Evolutionary conservation across 2,888 invertebrate species (phyloP), one percentile per base, ranked within the genome.

Genomic region (Eupithecia tripunctaria): DNA sequence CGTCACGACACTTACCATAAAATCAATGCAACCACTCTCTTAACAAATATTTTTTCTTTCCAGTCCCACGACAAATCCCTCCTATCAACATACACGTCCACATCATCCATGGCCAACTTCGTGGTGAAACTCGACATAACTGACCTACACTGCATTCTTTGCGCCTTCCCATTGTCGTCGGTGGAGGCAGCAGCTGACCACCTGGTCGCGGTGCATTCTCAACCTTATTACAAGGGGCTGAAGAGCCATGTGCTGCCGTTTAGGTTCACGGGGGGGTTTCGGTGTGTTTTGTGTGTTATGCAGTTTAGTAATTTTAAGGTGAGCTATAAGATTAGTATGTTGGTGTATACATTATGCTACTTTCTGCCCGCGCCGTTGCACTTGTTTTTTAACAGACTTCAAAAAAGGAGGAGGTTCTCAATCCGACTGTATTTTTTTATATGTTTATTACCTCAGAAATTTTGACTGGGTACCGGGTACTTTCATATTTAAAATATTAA

Each of bases 71-170:
- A 80, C 8, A 80, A 80, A 15, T 67, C 76, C 43, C 75, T 66
- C 2, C 76, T 79, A 41, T 68, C 77, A 0, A 68, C 47, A 0
- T 84, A 73, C 66, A 80, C 79, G 75, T 74, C 76, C 8, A 69
- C 79, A 5, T 76, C 82, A 38, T 78, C 78, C 2, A 73, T 85
- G 75, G 68, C 77, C 0, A 77, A 76, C 7, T 88, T 81, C 71
- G 79, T 84, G 0, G 88, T 88, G 3, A 90, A 90, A 79, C 68
- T 90, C 2, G 90, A 90, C 75, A 86, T 89, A 5, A 89, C 90
- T 0, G 72, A 81, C 43, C 74, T 91, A 0, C 66, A 66, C 51
- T 90, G 90, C 79, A 81, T 75, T 0, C 72, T 89, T 21, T 90
- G 90, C 76, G 75, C 81, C 18, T 38, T 3, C 0, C 71, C 70